Conservation (phyloP, 2,113 vertebrate genomes). For the Corydoras maculifer region DNA sequence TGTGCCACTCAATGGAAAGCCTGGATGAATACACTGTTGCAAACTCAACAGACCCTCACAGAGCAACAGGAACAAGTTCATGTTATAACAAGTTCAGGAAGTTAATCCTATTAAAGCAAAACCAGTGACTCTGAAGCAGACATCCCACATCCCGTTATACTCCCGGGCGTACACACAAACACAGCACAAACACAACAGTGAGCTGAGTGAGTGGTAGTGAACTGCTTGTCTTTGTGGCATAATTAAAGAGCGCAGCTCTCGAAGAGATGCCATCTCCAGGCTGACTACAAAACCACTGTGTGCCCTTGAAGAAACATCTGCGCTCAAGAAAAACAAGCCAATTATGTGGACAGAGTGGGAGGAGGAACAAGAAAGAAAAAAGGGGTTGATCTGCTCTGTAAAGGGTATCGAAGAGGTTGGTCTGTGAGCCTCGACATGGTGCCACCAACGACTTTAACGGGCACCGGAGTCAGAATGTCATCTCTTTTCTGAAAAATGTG, state of each 20-base stretch:
- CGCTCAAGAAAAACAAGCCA: constrained; percentile 71
- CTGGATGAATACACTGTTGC: constrained; percentile 11
- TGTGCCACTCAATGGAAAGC: constrained; percentile 11
- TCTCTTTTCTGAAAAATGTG: too few species aligned
- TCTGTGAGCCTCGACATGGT: too few species aligned
- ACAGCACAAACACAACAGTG: constrained; percentile 1
- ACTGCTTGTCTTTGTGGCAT: constrained; percentile 60
- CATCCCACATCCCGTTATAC: constrained; percentile 25
- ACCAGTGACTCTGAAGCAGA: constrained; percentile 27
- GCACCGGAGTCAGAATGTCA: not conserved
- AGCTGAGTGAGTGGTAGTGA: constrained; percentile 42
- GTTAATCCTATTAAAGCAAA: constrained; percentile 22
- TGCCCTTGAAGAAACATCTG: constrained; percentile 73
- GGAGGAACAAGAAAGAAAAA: constrained; percentile 19
- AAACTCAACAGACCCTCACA: constrained; percentile 4
- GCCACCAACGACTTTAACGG: too few species aligned
- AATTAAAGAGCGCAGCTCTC: constrained; percentile 61
- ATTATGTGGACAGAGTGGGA: constrained; percentile 59
- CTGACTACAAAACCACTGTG: constrained; percentile 67
- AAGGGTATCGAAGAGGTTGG: not conserved
- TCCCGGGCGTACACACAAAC: constrained; percentile 4
- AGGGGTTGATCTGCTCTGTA: constrained; percentile 21
- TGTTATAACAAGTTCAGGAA: constrained; percentile 43
- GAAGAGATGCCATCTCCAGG: constrained; percentile 56
- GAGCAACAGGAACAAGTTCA: constrained; percentile 16